A percentile compares a stretch with the other conserved stretches of the same genome.
Evolutionary conservation across 1,140 invertebrate species (phyloP).

Genomic region (Drosophila tropicalis): DNA sequence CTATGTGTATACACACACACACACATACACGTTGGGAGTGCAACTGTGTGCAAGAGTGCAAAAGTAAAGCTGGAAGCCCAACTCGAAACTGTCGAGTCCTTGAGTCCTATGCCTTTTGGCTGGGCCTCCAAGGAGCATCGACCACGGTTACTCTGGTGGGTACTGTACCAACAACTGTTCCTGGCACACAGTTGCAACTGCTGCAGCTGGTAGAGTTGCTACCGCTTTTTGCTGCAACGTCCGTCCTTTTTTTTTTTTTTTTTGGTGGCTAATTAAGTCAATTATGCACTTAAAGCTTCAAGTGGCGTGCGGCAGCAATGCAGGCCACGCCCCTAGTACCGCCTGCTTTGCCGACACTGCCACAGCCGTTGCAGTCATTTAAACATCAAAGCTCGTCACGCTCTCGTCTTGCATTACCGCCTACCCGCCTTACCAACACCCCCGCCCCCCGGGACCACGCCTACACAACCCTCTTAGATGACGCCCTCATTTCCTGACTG

Average conservation of each 20-base stretch:
- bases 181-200: constrained; percentile 17
- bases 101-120: constrained; percentile 45
- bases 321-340: constrained; percentile 37
- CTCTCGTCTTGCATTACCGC: constrained; percentile 43
- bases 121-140: constrained; percentile 56
- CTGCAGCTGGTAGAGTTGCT: constrained; percentile 9
- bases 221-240: constrained; percentile 49
- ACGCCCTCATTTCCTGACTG: constrained; percentile 33
- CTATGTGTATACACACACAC: not conserved
- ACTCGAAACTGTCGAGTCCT: constrained; percentile 64
- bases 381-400: constrained; percentile 79
- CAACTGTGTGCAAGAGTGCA: constrained; percentile 34
- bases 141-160: constrained; percentile 28
- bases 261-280: constrained; percentile 81
- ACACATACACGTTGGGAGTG: not conserved
- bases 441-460: not conserved
- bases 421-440: constrained; percentile 5
- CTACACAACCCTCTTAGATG: constrained; percentile 9
- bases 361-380: constrained; percentile 68
- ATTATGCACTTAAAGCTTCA: constrained; percentile 77
- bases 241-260: constrained; percentile 50
- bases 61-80: constrained; percentile 31
- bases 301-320: constrained; percentile 69
- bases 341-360: not conserved
- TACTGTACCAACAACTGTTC: constrained; percentile 49